A percentile compares a stretch with the other conserved stretches of the same genome.
These are phyloP conservation scores for Sitta europaea DNA, from an alignment of 2,113 vertebrate genomes.

Conservation along the genomic window DNA sequence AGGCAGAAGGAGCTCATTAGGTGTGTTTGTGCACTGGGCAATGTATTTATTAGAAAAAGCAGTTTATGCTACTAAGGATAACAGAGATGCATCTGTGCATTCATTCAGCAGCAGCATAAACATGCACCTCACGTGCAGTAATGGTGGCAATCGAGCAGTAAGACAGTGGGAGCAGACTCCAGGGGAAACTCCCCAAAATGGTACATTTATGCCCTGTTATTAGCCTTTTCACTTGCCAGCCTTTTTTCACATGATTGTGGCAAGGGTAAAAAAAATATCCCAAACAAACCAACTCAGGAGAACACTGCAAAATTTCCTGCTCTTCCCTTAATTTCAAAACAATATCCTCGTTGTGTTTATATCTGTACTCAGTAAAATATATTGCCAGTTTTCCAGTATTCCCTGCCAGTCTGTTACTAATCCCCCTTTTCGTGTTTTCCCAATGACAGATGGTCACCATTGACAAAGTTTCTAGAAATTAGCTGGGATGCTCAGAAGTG, in stretches of 20 bases:
- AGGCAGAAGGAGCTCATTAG: neutral
- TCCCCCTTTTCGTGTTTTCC: neutral
- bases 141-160: neutral
- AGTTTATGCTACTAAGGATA: neutral
- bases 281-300: neutral
- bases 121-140: neutral
- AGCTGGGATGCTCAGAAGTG: neutral
- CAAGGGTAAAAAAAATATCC: neutral
- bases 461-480: neutral
- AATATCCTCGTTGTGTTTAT: slow-evolving; percentile 1
- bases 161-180: neutral
- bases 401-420: neutral
- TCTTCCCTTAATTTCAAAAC: slow-evolving; percentile 20
- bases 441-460: neutral
- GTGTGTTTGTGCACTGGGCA: neutral
- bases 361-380: neutral
- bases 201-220: neutral
- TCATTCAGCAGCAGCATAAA: neutral
- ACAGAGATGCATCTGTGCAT: slow-evolving; percentile 12
- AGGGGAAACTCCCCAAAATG: neutral
- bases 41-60: neutral
- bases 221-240: neutral
- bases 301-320: neutral
- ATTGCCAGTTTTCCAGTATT: neutral
- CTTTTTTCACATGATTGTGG: neutral